Conservation (phyloP, 2,888 invertebrate genomes). For the Erebia aethiops region DNA sequence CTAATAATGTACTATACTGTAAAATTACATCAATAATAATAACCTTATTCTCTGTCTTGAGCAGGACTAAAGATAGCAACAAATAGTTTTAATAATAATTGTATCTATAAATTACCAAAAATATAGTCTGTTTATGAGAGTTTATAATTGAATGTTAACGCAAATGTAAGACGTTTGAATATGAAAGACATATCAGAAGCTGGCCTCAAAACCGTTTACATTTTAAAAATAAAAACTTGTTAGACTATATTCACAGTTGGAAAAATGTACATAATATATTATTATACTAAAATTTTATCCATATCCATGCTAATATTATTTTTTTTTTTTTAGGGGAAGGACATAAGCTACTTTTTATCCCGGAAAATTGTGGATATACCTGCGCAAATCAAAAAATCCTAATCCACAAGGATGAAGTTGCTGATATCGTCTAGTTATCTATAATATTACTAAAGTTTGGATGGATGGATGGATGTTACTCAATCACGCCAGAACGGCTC, state of each 20-base stretch:
- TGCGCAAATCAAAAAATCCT: no score
- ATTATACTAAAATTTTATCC: neutral
- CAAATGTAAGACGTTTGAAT: neutral
- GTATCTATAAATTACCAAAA: neutral
- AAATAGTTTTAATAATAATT: neutral
- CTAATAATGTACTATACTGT: no score
- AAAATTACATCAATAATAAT: no score
- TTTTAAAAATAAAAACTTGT: no score
- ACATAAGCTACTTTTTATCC: no score
- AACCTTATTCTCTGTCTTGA: no score
- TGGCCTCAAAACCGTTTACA: neutral
- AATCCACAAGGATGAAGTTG: no score
- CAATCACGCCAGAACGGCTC: no score
- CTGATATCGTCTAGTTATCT: neutral
- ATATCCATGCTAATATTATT: neutral
- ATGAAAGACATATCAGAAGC: conserved; percentile 5
- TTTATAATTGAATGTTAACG: neutral
- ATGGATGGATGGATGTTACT: no score
- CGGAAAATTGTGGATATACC: no score
- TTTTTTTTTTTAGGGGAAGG: no score
- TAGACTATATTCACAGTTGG: neutral
- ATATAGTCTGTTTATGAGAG: neutral
- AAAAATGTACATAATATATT: conserved; percentile 9
- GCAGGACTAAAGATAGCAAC: neutral
- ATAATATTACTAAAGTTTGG: conserved; percentile 25